phyloP scores from a whole-genome alignment of 2,113 vertebrate genomes.

The Stegastes partitus region DNA sequence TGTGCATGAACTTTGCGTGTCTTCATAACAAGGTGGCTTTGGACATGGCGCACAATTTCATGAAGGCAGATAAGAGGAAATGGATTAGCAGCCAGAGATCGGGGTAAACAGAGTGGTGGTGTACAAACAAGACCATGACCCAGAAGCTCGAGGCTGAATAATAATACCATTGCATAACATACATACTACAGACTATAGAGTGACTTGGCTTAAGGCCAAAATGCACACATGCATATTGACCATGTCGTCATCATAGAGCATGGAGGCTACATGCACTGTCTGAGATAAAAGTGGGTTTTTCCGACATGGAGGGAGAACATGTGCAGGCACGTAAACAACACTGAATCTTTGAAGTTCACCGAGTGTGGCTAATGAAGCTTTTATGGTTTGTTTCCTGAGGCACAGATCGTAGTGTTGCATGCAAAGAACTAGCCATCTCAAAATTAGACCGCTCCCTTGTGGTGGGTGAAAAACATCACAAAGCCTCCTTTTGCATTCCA shows the following conservation, averaged over 20 bases:
- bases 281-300: constrained; percentile 38
- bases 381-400: constrained; percentile 10
- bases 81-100: constrained; percentile 66
- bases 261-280: constrained; percentile 67
- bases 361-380: constrained; percentile 29
- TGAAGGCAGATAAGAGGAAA: constrained; percentile 53
- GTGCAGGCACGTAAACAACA: constrained; percentile 37
- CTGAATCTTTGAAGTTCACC: constrained; percentile 42
- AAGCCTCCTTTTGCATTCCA: constrained; percentile 38
- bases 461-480: constrained; percentile 38
- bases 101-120: constrained; percentile 54
- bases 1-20: constrained; percentile 54
- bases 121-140: constrained; percentile 66
- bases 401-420: constrained; percentile 49
- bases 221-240: constrained; percentile 65
- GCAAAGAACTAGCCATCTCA: constrained; percentile 48
- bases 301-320: constrained; percentile 49
- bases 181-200: constrained; percentile 49
- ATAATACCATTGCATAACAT: constrained; percentile 57
- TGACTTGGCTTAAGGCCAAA: constrained; percentile 44
- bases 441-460: constrained; percentile 8
- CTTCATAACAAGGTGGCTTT: constrained; percentile 54
- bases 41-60: constrained; percentile 49
- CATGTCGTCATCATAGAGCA: constrained; percentile 43
- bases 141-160: constrained; percentile 55